Evolutionary conservation across 1,140 invertebrate genomes (phyloP).

Genomic region (Agrypnia vestita): DNA sequence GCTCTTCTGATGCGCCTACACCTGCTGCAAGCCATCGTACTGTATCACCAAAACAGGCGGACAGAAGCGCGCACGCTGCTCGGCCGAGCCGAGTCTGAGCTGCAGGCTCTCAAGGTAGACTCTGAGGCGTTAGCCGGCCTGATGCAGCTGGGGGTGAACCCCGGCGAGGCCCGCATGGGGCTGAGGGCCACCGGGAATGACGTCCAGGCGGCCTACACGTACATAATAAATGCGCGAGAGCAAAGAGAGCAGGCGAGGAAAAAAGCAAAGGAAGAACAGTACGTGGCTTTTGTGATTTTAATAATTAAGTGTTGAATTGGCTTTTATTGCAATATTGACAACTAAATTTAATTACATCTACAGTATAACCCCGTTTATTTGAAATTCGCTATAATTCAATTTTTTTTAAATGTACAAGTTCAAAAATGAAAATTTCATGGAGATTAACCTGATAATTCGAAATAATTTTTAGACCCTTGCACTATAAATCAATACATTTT

Average conservation of each 20-base stretch:
- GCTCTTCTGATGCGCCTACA: conserved; percentile 84
- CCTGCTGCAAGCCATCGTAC: conserved; percentile 83
- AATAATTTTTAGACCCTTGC: no score
- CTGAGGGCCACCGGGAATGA: conserved; percentile 77
- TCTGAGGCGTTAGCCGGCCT: conserved; percentile 62
- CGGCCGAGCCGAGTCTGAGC: conserved; percentile 75
- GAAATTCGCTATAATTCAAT: no score
- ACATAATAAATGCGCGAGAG: conserved; percentile 75
- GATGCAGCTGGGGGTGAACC: conserved; percentile 75
- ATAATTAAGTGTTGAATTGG: no score
- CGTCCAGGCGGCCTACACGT: conserved; percentile 76
- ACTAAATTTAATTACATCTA: no score
- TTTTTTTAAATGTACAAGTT: no score
- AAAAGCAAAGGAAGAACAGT: conserved; percentile 72
- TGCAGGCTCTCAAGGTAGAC: conserved; percentile 74
- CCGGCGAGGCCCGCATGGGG: conserved; percentile 77
- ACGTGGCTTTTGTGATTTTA: conserved; percentile 2
- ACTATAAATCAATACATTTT: no score
- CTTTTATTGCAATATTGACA: no score
- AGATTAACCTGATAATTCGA: no score
- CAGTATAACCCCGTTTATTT: no score
- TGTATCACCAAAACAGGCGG: conserved; percentile 82
- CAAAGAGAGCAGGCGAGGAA: conserved; percentile 72
- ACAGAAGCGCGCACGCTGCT: conserved; percentile 75
- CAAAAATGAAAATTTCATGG: no score